phyloP scores from a whole-genome alignment of 2,888 invertebrate genomes.

The Nephrotoma appendiculata region DNA sequence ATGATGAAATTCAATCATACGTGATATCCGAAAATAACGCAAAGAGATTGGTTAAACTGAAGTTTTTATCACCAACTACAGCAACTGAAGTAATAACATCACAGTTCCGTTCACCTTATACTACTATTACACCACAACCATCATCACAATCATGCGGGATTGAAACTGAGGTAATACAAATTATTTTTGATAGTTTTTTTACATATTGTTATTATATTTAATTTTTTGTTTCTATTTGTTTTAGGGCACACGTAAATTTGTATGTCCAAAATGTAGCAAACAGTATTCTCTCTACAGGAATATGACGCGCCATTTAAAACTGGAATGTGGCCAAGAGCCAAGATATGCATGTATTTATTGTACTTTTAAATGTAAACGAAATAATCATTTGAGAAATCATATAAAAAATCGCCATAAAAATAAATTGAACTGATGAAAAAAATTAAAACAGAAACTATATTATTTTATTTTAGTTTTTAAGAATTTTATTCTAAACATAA shows the following conservation, averaged over 20 bases:
- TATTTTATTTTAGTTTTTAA: neutral
- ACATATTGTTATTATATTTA: neutral
- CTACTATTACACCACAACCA: neutral
- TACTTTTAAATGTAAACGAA: constrained; percentile 17
- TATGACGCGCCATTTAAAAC: constrained; percentile 23
- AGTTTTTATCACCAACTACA: neutral
- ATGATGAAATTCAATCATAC: neutral
- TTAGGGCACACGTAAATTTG: constrained; percentile 7
- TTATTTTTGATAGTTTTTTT: neutral
- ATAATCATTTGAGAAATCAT: constrained; percentile 16
- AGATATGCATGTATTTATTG: constrained; percentile 54
- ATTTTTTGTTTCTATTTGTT: neutral
- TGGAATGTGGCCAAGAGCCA: constrained; percentile 57
- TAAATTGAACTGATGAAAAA: neutral
- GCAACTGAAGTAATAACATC: neutral
- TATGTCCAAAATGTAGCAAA: constrained; percentile 34
- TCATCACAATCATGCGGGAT: neutral
- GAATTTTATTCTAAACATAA: neutral
- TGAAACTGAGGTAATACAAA: neutral
- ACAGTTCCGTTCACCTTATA: neutral
- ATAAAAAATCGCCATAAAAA: constrained; percentile 11
- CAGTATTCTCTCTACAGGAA: constrained; percentile 36
- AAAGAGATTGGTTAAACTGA: neutral
- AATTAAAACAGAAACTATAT: neutral
- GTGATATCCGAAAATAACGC: neutral